A percentile compares a stretch with the other conserved stretches of the same genome.
phyloP scores from a whole-genome alignment of 2,113 vertebrate species.

The Mirounga angustirostris region DNA sequence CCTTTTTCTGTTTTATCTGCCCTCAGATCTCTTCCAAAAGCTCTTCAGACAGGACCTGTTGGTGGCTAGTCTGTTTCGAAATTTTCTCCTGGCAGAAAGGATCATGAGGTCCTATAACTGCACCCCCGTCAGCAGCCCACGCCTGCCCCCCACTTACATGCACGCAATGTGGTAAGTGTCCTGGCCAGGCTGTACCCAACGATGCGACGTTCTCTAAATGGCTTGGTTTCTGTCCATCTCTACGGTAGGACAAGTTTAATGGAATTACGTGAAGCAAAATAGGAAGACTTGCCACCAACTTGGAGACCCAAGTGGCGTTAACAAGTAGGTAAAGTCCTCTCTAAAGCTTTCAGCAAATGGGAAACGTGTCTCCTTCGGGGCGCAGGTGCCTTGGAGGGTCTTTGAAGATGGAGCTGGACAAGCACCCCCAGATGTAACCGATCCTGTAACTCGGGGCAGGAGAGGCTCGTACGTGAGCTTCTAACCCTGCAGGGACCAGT shows the following conservation, averaged over 20 bases:
- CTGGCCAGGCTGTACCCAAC: accelerated
- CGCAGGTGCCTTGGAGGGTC: not conserved
- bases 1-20: accelerated
- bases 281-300: not conserved
- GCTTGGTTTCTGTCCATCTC: accelerated
- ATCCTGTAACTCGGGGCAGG: accelerated
- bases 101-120: slow-evolving; percentile 99
- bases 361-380: too few species aligned
- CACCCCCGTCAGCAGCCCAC: slow-evolving; percentile 97
- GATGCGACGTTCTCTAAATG: accelerated
- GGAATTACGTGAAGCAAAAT: not conserved
- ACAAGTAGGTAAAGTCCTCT: not conserved
- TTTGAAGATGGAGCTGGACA: accelerated
- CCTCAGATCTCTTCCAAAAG: slow-evolving; percentile 98
- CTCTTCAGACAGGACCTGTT: slow-evolving; percentile 98
- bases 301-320: not conserved
- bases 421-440: not conserved
- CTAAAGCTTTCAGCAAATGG: accelerated
- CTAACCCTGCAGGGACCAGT: not conserved
- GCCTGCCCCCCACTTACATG: slow-evolving; percentile 98
- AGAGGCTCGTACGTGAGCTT: not conserved
- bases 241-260: accelerated
- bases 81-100: slow-evolving; percentile 97
- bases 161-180: slow-evolving; percentile 98
- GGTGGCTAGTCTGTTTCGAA: slow-evolving; percentile 98